Conservation (phyloP, 2,797 vertebrate genomes). For the Agapornis canus region DNA sequence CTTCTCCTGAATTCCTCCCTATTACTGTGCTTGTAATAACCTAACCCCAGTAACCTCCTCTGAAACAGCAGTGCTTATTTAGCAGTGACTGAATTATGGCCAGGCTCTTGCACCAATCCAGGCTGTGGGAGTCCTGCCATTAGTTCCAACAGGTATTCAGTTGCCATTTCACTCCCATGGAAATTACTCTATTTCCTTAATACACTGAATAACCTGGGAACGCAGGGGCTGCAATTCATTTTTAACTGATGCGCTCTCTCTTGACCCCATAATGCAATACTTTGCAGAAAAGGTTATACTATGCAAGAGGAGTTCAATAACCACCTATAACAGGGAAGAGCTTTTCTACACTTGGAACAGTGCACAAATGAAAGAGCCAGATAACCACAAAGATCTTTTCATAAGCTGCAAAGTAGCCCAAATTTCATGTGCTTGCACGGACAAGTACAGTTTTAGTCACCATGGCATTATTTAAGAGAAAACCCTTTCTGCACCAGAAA, state of each 20-base stretch:
- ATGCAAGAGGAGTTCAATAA: neutral
- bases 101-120: rapidly evolving
- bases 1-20: neutral
- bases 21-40: neutral
- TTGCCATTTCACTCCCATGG: neutral
- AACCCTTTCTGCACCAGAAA: neutral
- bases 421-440: neutral
- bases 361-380: neutral
- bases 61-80: neutral
- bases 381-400: neutral
- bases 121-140: neutral
- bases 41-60: neutral
- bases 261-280: neutral
- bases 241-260: neutral
- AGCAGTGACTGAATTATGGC: neutral
- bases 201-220: neutral
- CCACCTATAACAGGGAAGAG: neutral
- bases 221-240: neutral
- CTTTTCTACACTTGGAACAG: neutral
- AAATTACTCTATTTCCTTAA: constrained; percentile 12
- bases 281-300: neutral
- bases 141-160: neutral
- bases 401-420: neutral
- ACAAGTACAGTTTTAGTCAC: neutral
- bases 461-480: neutral